Conservation (phyloP, 1,140 invertebrate genomes). For the Dendroctonus ponderosae region DNA sequence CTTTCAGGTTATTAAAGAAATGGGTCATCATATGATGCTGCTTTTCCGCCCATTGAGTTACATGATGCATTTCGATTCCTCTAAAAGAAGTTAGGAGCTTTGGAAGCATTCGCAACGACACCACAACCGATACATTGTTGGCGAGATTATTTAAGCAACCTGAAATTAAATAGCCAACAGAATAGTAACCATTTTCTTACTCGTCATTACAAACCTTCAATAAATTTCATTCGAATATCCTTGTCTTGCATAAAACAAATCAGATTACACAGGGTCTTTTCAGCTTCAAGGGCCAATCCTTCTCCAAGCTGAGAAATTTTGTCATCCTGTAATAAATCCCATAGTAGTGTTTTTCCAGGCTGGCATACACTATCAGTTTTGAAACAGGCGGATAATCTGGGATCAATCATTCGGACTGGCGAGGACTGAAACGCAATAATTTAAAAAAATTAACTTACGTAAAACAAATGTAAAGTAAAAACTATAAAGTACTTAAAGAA, state of each 20-base stretch:
- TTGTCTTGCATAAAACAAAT: constrained; percentile 88
- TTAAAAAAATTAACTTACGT: neutral
- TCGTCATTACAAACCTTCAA: constrained; percentile 64
- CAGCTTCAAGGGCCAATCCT: constrained; percentile 84
- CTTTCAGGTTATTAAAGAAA: constrained; percentile 82
- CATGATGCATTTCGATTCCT: constrained; percentile 75
- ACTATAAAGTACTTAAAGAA: neutral
- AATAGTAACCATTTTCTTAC: too few species aligned
- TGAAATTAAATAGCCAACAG: constrained; percentile 70
- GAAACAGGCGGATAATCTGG: constrained; percentile 55
- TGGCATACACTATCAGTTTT: constrained; percentile 80
- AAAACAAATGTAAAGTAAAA: neutral
- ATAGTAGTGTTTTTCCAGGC: constrained; percentile 86
- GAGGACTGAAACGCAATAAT: constrained; percentile 31
- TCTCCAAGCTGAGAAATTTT: constrained; percentile 82
- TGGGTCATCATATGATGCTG: constrained; percentile 88
- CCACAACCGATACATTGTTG: constrained; percentile 83
- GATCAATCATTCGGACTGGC: constrained; percentile 44
- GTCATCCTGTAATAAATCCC: constrained; percentile 92
- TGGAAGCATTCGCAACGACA: constrained; percentile 82
- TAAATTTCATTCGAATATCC: constrained; percentile 88
- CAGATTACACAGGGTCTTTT: constrained; percentile 85
- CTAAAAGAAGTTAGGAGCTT: constrained; percentile 89
- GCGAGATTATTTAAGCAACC: constrained; percentile 89
- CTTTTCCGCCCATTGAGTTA: constrained; percentile 86